A percentile compares a stretch with the other conserved stretches of the same genome.
Conservation (phyloP, 2,888 invertebrate species). For the Rotaria macrura region DNA sequence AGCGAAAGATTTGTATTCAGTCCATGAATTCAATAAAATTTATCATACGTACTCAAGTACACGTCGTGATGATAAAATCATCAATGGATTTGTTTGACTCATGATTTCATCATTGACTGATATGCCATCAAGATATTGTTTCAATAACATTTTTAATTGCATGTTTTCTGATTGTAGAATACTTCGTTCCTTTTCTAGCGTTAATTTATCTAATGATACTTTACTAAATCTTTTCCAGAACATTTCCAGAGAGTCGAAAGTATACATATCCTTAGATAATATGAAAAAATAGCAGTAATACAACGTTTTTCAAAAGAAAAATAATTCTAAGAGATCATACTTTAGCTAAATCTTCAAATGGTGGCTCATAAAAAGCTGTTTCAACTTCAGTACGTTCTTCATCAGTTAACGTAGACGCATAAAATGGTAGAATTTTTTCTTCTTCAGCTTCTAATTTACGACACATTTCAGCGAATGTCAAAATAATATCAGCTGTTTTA, state of each 20-base stretch:
- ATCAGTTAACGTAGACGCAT: slow-evolving; percentile 45
- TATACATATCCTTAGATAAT: slow-evolving; percentile 6
- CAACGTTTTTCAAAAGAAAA: background rate
- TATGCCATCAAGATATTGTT: slow-evolving; percentile 51
- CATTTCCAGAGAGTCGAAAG: background rate
- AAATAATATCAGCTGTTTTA: slow-evolving; percentile 35
- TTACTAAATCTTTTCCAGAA: slow-evolving; percentile 53
- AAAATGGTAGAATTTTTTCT: slow-evolving; percentile 51
- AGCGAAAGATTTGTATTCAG: background rate
- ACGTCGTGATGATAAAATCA: slow-evolving; percentile 37
- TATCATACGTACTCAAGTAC: background rate
- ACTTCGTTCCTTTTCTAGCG: slow-evolving; percentile 50
- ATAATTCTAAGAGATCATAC: slow-evolving; percentile 36
- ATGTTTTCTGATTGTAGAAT: slow-evolving; percentile 57
- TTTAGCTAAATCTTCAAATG: slow-evolving; percentile 43
- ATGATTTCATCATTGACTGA: slow-evolving; percentile 50
- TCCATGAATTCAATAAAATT: background rate
- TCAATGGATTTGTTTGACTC: slow-evolving; percentile 48
- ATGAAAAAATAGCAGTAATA: background rate
- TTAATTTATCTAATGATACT: slow-evolving; percentile 54
- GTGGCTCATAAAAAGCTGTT: slow-evolving; percentile 40
- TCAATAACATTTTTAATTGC: slow-evolving; percentile 47
- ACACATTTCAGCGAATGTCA: slow-evolving; percentile 49
- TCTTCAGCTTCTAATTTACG: slow-evolving; percentile 50
- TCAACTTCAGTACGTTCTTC: slow-evolving; percentile 46